These are phyloP conservation scores for Cerastoderma edule DNA, from an alignment of 2,888 invertebrate species.

Conservation along the genomic window DNA sequence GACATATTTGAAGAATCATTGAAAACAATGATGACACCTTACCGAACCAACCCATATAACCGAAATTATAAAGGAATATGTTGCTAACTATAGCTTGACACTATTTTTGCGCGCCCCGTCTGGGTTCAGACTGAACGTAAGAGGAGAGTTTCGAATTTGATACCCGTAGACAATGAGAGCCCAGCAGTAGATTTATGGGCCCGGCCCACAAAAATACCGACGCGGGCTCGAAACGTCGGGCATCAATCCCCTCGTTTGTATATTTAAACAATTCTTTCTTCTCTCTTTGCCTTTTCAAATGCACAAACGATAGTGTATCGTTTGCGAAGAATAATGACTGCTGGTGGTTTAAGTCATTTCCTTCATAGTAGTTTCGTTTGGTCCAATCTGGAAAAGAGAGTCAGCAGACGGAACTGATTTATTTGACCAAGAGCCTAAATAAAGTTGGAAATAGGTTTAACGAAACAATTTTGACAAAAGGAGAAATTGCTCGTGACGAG, in stretches of 20 bases:
- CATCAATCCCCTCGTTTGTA: neutral
- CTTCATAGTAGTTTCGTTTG: too few species aligned
- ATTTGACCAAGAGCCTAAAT: too few species aligned
- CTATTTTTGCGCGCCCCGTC: neutral
- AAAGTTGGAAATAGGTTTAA: too few species aligned
- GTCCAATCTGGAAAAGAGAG: too few species aligned
- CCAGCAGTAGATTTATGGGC: conserved; percentile 23
- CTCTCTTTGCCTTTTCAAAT: neutral
- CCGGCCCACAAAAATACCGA: conserved; percentile 17
- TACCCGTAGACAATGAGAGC: conserved; percentile 12
- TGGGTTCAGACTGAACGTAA: neutral
- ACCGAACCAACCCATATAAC: too few species aligned
- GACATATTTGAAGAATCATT: neutral
- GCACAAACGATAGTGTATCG: too few species aligned
- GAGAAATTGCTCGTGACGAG: neutral
- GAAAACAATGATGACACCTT: neutral
- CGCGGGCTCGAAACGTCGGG: neutral
- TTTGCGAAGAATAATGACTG: too few species aligned
- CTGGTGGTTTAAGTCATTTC: too few species aligned
- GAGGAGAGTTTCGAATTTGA: conserved; percentile 17
- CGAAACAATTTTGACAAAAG: neutral
- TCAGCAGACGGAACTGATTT: too few species aligned
- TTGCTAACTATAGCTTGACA: too few species aligned
- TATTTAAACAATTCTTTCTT: conserved; percentile 18
- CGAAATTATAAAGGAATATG: too few species aligned